Evolutionary conservation across 2,113 vertebrate species (phyloP).

Genomic region (Chauna torquata): DNA sequence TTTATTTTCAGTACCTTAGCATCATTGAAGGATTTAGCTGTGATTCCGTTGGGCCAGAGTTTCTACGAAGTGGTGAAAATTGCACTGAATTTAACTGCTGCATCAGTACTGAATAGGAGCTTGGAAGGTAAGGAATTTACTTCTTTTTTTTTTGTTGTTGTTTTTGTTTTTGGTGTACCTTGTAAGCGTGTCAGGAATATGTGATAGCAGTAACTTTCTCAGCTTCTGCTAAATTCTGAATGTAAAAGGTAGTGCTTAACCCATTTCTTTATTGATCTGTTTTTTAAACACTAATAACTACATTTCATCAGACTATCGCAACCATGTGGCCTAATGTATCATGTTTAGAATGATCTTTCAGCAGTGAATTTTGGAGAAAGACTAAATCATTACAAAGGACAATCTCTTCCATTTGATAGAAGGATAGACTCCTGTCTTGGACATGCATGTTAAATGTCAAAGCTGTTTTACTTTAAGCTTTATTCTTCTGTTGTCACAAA

Average conservation of each 20-base stretch:
- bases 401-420: neutral
- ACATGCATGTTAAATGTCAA: neutral
- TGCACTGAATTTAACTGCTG: constrained; percentile 51
- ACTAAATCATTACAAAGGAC: neutral
- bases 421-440: neutral
- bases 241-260: neutral
- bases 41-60: neutral
- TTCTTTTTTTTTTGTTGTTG: neutral
- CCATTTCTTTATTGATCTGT: neutral
- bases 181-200: neutral
- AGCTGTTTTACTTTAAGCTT: neutral
- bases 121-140: neutral
- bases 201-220: neutral
- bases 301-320: neutral
- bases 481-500: neutral
- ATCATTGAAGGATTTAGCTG: constrained; percentile 48
- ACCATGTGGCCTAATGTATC: neutral
- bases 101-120: neutral
- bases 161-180: neutral
- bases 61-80: constrained; percentile 15
- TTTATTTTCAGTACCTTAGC: constrained; percentile 48
- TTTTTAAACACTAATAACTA: neutral
- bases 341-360: neutral
- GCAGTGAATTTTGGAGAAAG: neutral
- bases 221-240: neutral